Percentiles rank a stretch among this genome's conserved stretches.
phyloP scores from a whole-genome alignment of 2,113 vertebrate species.

The Callocephalon fimbriatum region DNA sequence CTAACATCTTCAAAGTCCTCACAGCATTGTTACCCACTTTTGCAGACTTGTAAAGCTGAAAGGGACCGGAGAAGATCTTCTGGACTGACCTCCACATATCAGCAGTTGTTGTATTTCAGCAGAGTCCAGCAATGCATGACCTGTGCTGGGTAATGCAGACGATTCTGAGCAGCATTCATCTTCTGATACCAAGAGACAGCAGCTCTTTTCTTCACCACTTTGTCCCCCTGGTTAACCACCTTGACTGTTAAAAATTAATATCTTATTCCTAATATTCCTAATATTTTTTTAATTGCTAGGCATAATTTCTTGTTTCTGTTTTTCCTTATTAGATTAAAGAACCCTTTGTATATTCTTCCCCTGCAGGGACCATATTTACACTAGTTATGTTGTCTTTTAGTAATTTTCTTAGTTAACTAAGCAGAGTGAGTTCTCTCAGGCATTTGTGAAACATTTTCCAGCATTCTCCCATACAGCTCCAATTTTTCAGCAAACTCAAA shows the following conservation, averaged over 20 bases:
- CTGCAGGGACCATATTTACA: not conserved
- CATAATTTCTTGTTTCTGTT: not conserved
- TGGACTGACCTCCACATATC: not conserved
- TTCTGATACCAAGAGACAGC: not conserved
- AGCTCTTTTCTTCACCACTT: not conserved
- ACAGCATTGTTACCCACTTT: not conserved
- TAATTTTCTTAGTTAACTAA: not conserved
- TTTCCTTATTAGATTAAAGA: not conserved
- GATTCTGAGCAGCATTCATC: not conserved
- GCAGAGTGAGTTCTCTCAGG: not conserved
- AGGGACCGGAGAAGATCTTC: not conserved
- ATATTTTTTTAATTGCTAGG: not conserved
- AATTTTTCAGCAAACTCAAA: not conserved
- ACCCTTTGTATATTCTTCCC: not conserved
- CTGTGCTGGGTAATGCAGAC: not conserved
- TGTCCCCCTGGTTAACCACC: not conserved
- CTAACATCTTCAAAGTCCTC: not conserved
- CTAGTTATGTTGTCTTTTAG: not conserved
- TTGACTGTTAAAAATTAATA: not conserved
- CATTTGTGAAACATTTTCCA: not conserved
- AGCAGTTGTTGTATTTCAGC: not conserved
- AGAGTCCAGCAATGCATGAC: fast-evolving
- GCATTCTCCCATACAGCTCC: not conserved
- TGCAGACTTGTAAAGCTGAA: not conserved
- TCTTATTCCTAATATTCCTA: not conserved